Base-by-base conservation (phyloP, 2,888 invertebrate genomes). In the Gonocerus acuteangulatus region DNA sequence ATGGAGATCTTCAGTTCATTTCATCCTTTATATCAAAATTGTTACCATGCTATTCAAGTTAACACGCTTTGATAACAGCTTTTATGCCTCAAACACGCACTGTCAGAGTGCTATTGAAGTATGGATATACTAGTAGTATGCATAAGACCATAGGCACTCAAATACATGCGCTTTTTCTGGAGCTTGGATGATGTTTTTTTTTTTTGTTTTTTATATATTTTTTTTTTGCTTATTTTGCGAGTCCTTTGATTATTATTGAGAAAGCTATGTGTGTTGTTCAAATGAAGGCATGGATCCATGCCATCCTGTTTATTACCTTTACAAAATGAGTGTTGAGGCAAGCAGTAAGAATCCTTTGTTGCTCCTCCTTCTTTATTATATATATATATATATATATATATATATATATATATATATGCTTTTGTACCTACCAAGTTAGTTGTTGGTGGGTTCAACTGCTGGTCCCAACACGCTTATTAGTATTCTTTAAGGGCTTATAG, bases 261-360 rank as follows among this genome's bases (percentile, higher is more conserved):
- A 19, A 52, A 39, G 52, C 52, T 52, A 52, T 19, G 42, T 52
- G 39, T 52, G 39, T 36, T 36, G 34, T 52, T 60, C 44, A 36
- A 36, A 22, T 34, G 36, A 45, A 61, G 61, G 54, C 51, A 47
- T 32, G 23, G n/a, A 36, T 36, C 34, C 34, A 34, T 47, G 52
- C 52, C 32, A 44, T 39, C 32, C 42, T 44, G 23, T 22, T 56
- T 44, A 44, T 58, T 48, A 32, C 58, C 49, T 36, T 36, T 18
- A 60, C 27, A 56, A 60, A 44, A 56, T 36, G 54, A 42, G 54
- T 63, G 63, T 60, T 62, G 60, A 56, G 60, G 60, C 56, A 44
- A 42, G 56, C 63, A 60, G 63, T 54, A 32, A 48, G 48, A 52
- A 59, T 51, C 59, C 62, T 13, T 52, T 39, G 16, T 18, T 2